A percentile compares a stretch with the other conserved stretches of the same genome.
These are phyloP conservation scores for Drosophila fuyamai DNA, from an alignment of 1,140 invertebrate species.

Conservation along the genomic window DNA sequence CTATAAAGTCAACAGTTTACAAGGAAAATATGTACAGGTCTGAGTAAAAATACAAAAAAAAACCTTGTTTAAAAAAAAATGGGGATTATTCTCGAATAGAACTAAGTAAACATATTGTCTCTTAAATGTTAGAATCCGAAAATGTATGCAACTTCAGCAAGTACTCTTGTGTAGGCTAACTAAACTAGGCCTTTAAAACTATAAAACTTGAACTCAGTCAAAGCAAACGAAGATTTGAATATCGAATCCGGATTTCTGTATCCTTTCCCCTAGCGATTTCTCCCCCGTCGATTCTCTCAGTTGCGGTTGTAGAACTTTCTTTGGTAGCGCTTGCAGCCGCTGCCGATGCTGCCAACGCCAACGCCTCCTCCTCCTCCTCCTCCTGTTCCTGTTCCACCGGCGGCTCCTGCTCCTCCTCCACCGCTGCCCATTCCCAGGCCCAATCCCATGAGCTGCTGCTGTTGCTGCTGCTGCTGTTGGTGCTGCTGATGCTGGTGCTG, in stretches of 20 bases:
- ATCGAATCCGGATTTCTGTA: constrained; percentile 17
- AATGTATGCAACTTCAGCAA: constrained; percentile 48
- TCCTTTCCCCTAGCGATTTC: constrained; percentile 1
- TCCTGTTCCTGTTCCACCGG: constrained; percentile 24
- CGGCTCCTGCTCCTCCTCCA: constrained; percentile 29
- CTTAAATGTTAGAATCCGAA: constrained; percentile 20
- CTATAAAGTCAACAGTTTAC: constrained; percentile 54
- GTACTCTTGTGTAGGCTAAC: constrained; percentile 25
- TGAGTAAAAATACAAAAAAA: constrained; percentile 14
- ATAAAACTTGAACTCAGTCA: constrained; percentile 78
- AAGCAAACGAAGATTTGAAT: constrained; percentile 69
- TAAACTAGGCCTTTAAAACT: constrained; percentile 48
- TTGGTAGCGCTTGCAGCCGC: constrained; percentile 82
- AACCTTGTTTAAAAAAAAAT: constrained; percentile 17
- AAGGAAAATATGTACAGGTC: constrained; percentile 65
- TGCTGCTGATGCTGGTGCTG: constrained; percentile 53
- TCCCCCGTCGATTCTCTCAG: constrained; percentile 34
- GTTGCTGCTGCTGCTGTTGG: constrained; percentile 47
- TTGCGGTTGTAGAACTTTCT: constrained; percentile 84
- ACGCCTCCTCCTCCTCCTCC: constrained; percentile 34
- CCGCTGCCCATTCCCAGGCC: constrained; percentile 51
- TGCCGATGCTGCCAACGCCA: constrained; percentile 70
- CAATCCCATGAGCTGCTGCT: constrained; percentile 69
- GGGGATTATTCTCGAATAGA: constrained; percentile 2
- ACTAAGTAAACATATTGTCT: constrained; percentile 26